Conservation (phyloP, 30 jellyfish, hydroid and myxozoan species). For the Rhopilema esculentum region DNA sequence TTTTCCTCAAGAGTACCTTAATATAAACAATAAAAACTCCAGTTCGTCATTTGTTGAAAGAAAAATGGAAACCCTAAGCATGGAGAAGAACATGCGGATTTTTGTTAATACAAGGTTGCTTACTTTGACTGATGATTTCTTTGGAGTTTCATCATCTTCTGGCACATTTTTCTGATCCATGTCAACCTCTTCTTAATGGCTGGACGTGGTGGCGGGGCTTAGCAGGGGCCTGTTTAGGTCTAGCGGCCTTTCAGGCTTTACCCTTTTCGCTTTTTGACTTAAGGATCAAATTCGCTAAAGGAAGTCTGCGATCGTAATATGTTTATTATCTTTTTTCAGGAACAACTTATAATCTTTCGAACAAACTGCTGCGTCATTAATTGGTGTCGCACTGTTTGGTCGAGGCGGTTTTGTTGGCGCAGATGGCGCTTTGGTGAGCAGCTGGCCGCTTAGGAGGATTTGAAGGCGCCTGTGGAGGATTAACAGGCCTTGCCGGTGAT, state of each 20-base stretch:
- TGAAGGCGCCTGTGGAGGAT: slow-evolving; percentile 57
- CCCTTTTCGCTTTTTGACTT: background rate
- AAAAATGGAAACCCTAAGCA: no score
- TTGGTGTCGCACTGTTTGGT: slow-evolving; percentile 10
- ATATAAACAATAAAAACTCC: background rate
- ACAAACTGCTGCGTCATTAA: background rate
- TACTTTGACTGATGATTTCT: background rate
- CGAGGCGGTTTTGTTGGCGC: slow-evolving; percentile 34
- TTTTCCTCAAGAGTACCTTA: no score
- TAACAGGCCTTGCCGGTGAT: slow-evolving; percentile 40
- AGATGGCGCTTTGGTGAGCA: slow-evolving; percentile 70
- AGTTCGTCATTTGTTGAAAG: background rate
- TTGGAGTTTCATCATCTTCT: background rate
- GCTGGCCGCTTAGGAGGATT: slow-evolving; percentile 75
- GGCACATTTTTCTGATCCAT: background rate
- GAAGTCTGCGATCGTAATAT: slow-evolving; percentile 43
- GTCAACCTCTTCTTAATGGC: slow-evolving; percentile 20
- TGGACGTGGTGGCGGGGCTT: slow-evolving; percentile 81
- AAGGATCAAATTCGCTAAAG: slow-evolving; percentile 61
- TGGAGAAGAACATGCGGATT: no score
- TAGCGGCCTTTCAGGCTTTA: slow-evolving; percentile 82
- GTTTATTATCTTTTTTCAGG: slow-evolving; percentile 18
- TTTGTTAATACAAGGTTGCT: no score
- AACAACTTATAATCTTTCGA: background rate
- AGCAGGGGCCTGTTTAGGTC: slow-evolving; percentile 69